These are phyloP conservation scores for Tupaia chinensis DNA, from an alignment of 2,113 vertebrate genomes.

Conservation along the genomic window DNA sequence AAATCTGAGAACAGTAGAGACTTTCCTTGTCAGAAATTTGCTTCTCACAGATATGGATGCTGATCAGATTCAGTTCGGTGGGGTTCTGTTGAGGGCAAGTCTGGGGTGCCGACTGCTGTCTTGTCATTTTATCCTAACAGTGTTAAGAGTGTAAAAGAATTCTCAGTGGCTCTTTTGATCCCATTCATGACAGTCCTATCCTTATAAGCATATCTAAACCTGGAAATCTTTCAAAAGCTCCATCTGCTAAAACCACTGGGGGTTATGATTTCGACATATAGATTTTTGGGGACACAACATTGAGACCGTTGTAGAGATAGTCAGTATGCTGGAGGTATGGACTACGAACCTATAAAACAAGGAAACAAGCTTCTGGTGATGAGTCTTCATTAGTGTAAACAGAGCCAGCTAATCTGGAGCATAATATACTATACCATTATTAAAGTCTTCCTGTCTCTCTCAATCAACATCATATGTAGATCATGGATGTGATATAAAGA, in stretches of 20 bases:
- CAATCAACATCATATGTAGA: background rate
- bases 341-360: background rate
- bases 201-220: background rate
- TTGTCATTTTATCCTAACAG: background rate
- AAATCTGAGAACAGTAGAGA: background rate
- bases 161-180: background rate
- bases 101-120: background rate
- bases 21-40: background rate
- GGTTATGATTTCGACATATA: background rate
- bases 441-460: background rate
- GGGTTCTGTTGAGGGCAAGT: too few species aligned
- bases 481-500: background rate
- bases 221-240: background rate
- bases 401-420: background rate
- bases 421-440: background rate
- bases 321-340: fast-evolving
- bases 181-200: background rate
- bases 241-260: background rate
- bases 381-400: background rate
- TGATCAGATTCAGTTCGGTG: background rate
- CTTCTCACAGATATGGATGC: background rate
- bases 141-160: background rate
- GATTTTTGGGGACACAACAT: background rate
- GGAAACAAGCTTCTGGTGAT: background rate
- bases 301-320: background rate